Base-by-base conservation (phyloP, 2,888 invertebrate species). In the Polietes domitor region DNA sequence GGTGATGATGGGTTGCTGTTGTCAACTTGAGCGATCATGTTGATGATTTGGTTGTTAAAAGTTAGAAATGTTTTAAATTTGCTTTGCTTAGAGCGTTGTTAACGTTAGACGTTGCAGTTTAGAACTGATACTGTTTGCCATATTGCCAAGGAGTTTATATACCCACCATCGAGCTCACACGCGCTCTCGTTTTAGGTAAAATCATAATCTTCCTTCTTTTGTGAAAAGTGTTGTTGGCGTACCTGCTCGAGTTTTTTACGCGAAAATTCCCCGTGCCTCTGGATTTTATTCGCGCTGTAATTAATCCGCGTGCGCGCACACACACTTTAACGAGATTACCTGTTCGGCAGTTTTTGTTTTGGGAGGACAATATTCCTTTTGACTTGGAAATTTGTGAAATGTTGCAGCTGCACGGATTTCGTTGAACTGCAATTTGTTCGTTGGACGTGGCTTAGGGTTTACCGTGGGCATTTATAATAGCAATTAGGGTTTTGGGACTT, bases 91-190 rank as follows among this genome's bases (percentile, higher is more conserved):
- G 21, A 50, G n/a, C 10, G 65, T 26, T 26, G 17, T 77, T 61
- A 37, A 73, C 37, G 58, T 77, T 81, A 70, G 21, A 77, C 82
- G 74, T 71, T 50, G 47, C 24, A 82, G 61, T 82, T 77, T 70
- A 73, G 12, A 74, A 77, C 73, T 82, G 55, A 70, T 43, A 12
- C 3, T 19, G 24, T 24, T 15, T n/a, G n/a, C n/a, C n/a, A n/a
- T n/a, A n/a, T 37, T 61, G n/a, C 12, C 3, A 15, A 7, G 6
- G 5, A 43, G 41, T 53, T 63, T 76, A 63, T 75, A 75, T 55
- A 74, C n/a, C n/a, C n/a, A n/a, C n/a, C 4, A 9, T 37, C 17
- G 4, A n/a, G n/a, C n/a, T n/a, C n/a, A n/a, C n/a, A n/a, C n/a
- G n/a, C n/a, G n/a, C n/a, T n/a, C n/a, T n/a, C n/a, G n/a, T 10